Percentiles rank a stretch among this genome's conserved stretches.
These are phyloP conservation scores for Trididemnum clinides DNA, from an alignment of 23 tunicate genomes.

Conservation along the genomic window DNA sequence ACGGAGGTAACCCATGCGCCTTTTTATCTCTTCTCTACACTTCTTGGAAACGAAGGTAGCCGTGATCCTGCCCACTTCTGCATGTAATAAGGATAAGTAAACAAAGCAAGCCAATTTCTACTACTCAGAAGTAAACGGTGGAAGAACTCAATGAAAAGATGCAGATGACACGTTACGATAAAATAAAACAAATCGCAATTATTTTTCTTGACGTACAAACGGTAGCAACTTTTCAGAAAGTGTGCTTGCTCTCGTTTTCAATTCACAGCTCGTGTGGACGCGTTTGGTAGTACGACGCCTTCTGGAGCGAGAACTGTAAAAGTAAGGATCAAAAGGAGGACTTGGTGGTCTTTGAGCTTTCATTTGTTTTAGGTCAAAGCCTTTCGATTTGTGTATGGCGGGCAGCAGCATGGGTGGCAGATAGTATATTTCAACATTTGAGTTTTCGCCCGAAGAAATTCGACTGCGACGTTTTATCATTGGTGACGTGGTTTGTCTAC, in stretches of 20 bases:
- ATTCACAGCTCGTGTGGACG: background rate
- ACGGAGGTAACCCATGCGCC: too few species aligned
- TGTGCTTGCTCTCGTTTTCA: background rate
- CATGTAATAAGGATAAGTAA: too few species aligned
- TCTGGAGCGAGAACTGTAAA: slow-evolving; percentile 23
- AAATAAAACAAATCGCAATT: too few species aligned
- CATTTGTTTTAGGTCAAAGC: slow-evolving; percentile 26
- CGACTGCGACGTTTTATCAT: background rate
- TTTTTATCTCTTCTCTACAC: too few species aligned
- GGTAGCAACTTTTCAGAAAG: background rate
- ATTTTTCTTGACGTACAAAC: background rate
- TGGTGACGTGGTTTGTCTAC: background rate
- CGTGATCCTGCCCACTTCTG: too few species aligned
- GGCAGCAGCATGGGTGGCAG: slow-evolving; percentile 59
- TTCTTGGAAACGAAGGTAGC: too few species aligned
- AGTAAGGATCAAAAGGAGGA: slow-evolving; percentile 39
- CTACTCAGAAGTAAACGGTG: too few species aligned
- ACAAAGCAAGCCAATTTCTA: too few species aligned
- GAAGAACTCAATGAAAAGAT: too few species aligned
- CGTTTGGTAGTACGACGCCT: slow-evolving; percentile 18
- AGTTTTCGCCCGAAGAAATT: background rate
- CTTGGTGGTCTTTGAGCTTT: background rate
- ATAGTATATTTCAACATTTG: background rate
- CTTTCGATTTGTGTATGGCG: slow-evolving; percentile 10
- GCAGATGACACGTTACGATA: too few species aligned